Conservation (phyloP, 2,797 vertebrate genomes). For the Spinus pinus region DNA sequence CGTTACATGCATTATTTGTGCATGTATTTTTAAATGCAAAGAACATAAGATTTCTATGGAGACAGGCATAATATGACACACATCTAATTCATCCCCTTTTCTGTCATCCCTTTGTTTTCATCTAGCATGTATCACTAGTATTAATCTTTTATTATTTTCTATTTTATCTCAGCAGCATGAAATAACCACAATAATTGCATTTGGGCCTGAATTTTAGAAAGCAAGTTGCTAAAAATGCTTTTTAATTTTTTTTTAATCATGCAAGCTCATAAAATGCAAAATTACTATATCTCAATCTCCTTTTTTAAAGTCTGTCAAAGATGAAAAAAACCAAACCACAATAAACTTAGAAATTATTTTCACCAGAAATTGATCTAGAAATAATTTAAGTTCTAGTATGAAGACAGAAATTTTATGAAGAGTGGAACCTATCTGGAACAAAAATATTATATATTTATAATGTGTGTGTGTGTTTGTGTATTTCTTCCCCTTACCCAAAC, state of each 20-base stretch:
- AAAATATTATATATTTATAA: not conserved
- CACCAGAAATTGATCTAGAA: not conserved
- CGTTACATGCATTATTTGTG: not conserved
- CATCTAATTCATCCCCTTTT: not conserved
- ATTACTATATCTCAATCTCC: not conserved
- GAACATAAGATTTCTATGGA: not conserved
- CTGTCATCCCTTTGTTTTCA: not conserved
- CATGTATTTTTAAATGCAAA: not conserved
- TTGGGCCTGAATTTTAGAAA: not conserved
- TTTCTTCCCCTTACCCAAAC: not conserved
- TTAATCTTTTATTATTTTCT: not conserved
- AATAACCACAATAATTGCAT: not conserved
- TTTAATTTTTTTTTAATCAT: not conserved
- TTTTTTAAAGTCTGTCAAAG: not conserved
- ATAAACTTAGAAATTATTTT: not conserved
- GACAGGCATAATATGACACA: not conserved
- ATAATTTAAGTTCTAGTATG: not conserved
- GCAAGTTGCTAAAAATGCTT: not conserved
- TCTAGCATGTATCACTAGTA: not conserved
- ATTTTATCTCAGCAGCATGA: not conserved
- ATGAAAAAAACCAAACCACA: rapidly evolving
- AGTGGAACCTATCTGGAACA: not conserved
- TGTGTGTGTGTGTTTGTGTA: rapidly evolving
- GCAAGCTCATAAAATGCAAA: not conserved
- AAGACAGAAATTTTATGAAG: not conserved